Conservation (phyloP, 2,113 vertebrate genomes). For the Anhinga anhinga region DNA sequence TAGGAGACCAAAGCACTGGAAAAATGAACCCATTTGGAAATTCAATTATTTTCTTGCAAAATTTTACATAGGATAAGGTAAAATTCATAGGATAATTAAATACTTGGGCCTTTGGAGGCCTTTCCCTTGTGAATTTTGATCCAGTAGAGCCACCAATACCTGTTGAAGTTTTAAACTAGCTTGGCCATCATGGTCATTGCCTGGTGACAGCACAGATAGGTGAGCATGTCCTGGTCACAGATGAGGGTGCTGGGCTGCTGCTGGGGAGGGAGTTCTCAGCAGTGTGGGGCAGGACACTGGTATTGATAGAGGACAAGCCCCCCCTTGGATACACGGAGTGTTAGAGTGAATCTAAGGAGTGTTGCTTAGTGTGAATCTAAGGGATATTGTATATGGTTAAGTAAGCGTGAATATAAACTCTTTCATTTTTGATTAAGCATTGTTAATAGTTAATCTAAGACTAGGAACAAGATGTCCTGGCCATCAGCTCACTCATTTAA, state of each 20-base stretch:
- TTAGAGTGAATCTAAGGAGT: too few relatives aligned
- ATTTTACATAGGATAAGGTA: neutral
- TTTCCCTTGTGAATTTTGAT: neutral
- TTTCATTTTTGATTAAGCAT: too few relatives aligned
- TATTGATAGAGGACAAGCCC: too few relatives aligned
- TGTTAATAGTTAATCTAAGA: too few relatives aligned
- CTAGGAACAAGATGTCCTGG: too few relatives aligned
- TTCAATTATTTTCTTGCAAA: neutral
- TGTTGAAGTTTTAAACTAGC: neutral
- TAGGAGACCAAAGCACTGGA: neutral
- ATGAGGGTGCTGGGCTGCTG: neutral
- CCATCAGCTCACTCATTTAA: too few relatives aligned
- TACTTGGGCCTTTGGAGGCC: neutral
- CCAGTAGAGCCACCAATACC: neutral
- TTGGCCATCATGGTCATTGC: neutral
- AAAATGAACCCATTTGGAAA: neutral
- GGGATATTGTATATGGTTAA: too few relatives aligned
- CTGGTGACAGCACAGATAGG: neutral
- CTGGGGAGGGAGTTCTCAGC: neutral
- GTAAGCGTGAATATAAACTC: too few relatives aligned
- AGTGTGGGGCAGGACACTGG: fast-evolving
- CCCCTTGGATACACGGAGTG: too few relatives aligned
- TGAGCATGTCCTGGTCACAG: neutral
- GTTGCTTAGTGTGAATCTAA: too few relatives aligned
- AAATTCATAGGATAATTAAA: neutral